phyloP scores from a whole-genome alignment of 2,113 vertebrate species.

The Tringa solitaria region DNA sequence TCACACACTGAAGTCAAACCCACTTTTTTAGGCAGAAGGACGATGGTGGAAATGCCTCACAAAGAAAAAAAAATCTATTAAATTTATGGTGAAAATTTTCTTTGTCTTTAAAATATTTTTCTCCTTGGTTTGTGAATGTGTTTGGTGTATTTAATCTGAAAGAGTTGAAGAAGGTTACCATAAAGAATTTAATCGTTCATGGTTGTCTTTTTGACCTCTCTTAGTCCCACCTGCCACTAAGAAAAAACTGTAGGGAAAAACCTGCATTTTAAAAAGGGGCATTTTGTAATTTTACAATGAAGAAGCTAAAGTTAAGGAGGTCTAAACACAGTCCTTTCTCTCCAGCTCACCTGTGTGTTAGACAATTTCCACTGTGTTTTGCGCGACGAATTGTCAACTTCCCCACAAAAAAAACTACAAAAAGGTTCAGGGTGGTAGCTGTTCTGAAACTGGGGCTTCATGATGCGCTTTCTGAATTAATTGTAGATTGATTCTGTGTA shows the following conservation, averaged over 20 bases:
- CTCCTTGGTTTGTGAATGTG: background rate
- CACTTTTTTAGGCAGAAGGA: background rate
- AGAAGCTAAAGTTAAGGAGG: background rate
- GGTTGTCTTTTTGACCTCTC: background rate
- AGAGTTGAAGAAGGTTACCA: background rate
- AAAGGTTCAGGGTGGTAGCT: background rate
- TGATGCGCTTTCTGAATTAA: background rate
- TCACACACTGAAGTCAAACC: background rate
- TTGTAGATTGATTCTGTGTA: background rate
- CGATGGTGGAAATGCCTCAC: background rate
- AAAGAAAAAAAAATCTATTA: background rate
- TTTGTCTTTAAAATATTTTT: background rate
- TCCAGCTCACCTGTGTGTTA: background rate
- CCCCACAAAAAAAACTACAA: background rate
- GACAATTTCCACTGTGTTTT: background rate
- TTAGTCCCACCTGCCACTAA: background rate
- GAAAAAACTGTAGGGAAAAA: background rate
- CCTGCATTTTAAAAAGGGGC: background rate
- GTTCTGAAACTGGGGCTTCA: background rate
- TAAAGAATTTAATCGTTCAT: background rate
- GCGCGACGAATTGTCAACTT: background rate
- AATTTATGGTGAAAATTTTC: background rate
- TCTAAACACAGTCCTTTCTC: background rate
- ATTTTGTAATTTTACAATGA: background rate
- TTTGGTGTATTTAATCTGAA: background rate